These are phyloP conservation scores for Limenitis camilla DNA, from an alignment of 2,888 invertebrate genomes.

Conservation along the genomic window DNA sequence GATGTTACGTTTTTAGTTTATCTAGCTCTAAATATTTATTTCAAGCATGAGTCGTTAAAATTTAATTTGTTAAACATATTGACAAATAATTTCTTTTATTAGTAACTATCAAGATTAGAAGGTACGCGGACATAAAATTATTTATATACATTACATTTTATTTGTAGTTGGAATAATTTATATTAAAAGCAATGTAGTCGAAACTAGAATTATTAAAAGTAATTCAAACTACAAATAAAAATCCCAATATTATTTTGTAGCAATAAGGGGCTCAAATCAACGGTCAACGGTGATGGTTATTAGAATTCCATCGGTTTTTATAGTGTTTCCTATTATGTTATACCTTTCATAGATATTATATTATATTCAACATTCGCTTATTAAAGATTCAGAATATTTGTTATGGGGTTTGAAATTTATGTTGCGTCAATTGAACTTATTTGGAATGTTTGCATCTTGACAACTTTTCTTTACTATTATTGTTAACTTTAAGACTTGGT, in stretches of 20 bases:
- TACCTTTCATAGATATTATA: constrained; percentile 36
- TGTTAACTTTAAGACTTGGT: constrained; percentile 47
- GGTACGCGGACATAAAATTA: constrained; percentile 3
- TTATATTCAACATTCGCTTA: constrained; percentile 38
- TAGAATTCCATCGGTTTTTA: constrained; percentile 25
- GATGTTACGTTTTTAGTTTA: constrained; percentile 2
- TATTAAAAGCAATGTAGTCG: neutral
- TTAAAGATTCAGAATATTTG: constrained; percentile 50
- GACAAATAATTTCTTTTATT: neutral
- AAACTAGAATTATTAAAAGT: neutral
- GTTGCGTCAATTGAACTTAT: constrained; percentile 56
- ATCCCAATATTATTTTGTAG: constrained; percentile 1
- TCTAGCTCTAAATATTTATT: constrained; percentile 6
- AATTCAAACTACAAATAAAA: constrained; percentile 29
- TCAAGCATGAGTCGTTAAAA: constrained; percentile 2
- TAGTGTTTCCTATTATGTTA: constrained; percentile 24
- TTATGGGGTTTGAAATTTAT: constrained; percentile 72
- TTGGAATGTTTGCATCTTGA: constrained; percentile 75
- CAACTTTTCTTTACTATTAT: constrained; percentile 64
- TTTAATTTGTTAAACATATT: constrained; percentile 1
- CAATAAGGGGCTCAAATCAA: constrained; percentile 6
- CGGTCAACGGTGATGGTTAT: constrained; percentile 42
- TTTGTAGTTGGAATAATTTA: constrained; percentile 21
- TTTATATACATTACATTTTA: constrained; percentile 13
- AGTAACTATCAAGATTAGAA: neutral